Evolutionary conservation across 2,888 invertebrate species (phyloP).

Genomic region (Lordiphosa andalusiaca): DNA sequence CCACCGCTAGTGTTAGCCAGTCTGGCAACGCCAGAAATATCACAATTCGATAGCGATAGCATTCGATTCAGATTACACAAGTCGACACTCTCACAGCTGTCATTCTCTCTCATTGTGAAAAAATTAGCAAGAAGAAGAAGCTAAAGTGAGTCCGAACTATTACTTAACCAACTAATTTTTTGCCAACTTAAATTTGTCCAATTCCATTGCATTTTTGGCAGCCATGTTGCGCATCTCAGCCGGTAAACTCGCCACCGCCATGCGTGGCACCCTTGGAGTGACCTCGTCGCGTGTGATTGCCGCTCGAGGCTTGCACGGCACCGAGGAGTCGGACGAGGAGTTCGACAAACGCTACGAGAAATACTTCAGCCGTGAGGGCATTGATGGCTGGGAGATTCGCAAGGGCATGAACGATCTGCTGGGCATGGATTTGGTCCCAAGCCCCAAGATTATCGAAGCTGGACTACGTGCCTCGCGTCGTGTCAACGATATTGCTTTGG

Average conservation of each 20-base stretch:
- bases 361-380: conserved; percentile 91
- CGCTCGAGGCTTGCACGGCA: conserved; percentile 80
- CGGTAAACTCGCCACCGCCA: conserved; percentile 79
- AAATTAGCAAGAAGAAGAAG: conserved; percentile 59
- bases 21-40: neutral
- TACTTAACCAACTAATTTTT: conserved; percentile 70
- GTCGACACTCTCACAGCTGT: conserved; percentile 6
- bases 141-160: conserved; percentile 63
- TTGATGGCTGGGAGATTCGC: conserved; percentile 97
- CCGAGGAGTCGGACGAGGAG: conserved; percentile 89
- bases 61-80: neutral
- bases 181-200: conserved; percentile 22
- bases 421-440: conserved; percentile 95
- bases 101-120: conserved; percentile 23
- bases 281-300: conserved; percentile 69
- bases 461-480: conserved; percentile 94
- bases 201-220: conserved; percentile 12
- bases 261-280: conserved; percentile 75
- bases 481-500: conserved; percentile 95
- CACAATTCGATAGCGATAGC: neutral
- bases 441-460: conserved; percentile 92
- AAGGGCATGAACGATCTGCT: conserved; percentile 94
- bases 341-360: conserved; percentile 91
- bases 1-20: too few relatives aligned
- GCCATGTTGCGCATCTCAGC: conserved; percentile 82